A percentile compares a stretch with the other conserved stretches of the same genome.
Conservation (phyloP, 1,140 invertebrate genomes). For the Drosophila chauvacae region DNA sequence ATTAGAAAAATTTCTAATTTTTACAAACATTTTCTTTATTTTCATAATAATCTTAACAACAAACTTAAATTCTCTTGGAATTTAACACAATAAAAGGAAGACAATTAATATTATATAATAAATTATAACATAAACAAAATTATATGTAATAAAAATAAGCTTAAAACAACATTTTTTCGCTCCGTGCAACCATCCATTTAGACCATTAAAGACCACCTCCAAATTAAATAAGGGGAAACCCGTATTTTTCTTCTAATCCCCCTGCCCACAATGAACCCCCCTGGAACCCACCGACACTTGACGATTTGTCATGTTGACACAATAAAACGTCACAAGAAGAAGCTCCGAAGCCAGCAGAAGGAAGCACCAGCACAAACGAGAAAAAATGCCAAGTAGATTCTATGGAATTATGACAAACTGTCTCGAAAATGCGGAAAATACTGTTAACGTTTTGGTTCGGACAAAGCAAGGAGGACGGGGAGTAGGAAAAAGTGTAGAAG, state of each 20-base stretch:
- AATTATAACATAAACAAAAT: not conserved
- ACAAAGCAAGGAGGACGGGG: conserved; percentile 22
- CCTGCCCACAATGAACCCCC: not conserved
- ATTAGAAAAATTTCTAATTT: not conserved
- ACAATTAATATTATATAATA: not conserved
- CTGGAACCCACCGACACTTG: conserved; percentile 55
- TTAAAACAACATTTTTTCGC: not conserved
- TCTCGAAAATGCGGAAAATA: conserved; percentile 81
- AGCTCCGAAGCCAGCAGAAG: conserved; percentile 26
- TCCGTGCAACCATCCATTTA: conserved; percentile 36
- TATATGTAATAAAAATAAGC: not conserved
- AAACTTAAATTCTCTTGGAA: not conserved
- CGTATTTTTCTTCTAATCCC: conserved; percentile 4
- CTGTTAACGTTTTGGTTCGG: conserved; percentile 72
- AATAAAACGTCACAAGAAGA: conserved; percentile 67
- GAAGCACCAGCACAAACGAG: conserved; percentile 15
- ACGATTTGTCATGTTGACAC: conserved; percentile 82
- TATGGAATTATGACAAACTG: conserved; percentile 83
- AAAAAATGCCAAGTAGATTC: conserved; percentile 58
- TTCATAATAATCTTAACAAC: not conserved
- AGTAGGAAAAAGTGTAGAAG: not conserved
- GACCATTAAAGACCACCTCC: conserved; percentile 54
- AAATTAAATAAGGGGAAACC: conserved; percentile 75
- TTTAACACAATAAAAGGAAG: not conserved
- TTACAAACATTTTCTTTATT: not conserved